A percentile compares a stretch with the other conserved stretches of the same genome.
These are phyloP conservation scores for Spondyliosoma cantharus DNA, from an alignment of 2,797 vertebrate species.

Conservation along the genomic window DNA sequence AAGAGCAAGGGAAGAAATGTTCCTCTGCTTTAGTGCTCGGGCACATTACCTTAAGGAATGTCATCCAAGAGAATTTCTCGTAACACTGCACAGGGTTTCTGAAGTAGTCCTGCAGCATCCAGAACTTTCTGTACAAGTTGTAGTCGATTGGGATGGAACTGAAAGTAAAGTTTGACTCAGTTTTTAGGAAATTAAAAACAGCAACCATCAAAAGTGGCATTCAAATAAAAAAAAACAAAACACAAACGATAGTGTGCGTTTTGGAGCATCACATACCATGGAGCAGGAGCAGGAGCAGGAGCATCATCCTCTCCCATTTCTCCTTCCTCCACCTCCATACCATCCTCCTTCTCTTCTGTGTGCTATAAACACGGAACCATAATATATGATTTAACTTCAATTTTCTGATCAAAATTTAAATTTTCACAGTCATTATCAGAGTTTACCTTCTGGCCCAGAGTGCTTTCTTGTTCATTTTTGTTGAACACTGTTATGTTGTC, in stretches of 20 bases:
- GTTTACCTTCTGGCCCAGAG: slow-evolving; percentile 93
- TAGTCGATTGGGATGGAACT: slow-evolving; percentile 99
- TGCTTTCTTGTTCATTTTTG: slow-evolving; percentile 98
- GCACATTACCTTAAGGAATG: slow-evolving; percentile 92
- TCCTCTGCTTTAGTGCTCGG: neutral
- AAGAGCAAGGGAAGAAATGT: fast-evolving
- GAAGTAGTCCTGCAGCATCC: slow-evolving; percentile 98
- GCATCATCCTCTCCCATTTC: slow-evolving; percentile 99
- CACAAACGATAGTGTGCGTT: neutral
- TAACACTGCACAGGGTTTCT: slow-evolving; percentile 98
- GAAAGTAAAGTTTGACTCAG: slow-evolving; percentile 37
- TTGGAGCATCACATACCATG: slow-evolving; percentile 84
- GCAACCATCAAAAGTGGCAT: neutral
- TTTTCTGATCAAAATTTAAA: neutral
- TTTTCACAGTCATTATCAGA: neutral
- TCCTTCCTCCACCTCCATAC: slow-evolving; percentile 98
- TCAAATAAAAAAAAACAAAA: neutral
- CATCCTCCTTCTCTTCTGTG: slow-evolving; percentile 92
- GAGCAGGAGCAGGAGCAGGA: slow-evolving; percentile 92
- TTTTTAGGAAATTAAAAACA: neutral
- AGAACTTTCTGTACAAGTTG: slow-evolving; percentile 99
- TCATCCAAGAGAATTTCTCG: slow-evolving; percentile 97
- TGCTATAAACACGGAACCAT: slow-evolving; percentile 80
- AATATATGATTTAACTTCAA: neutral
- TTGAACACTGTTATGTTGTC: slow-evolving; percentile 99